Conservation (phyloP, 2,888 invertebrate species). For the Dorcus parallelipipedus region DNA sequence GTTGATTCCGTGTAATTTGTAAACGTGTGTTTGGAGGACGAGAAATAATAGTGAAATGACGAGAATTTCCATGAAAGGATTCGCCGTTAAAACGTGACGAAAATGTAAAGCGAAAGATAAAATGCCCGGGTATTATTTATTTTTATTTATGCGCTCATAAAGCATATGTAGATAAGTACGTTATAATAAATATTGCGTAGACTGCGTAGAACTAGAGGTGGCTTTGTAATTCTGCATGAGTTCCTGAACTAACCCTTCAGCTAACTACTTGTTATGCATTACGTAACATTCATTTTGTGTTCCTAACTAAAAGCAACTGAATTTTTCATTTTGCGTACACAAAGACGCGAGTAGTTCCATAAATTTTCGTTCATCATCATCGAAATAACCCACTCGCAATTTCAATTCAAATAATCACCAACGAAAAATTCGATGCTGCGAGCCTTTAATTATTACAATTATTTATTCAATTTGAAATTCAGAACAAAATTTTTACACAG, state of each 20-base stretch:
- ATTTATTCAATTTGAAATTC: too few species aligned
- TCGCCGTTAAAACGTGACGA: constrained; percentile 7
- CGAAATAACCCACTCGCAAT: too few species aligned
- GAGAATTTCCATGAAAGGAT: too few species aligned
- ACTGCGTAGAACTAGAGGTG: constrained; percentile 34
- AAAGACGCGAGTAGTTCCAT: constrained; percentile 42
- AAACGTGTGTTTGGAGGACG: too few species aligned
- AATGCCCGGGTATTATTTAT: constrained; percentile 3
- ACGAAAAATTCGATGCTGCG: too few species aligned
- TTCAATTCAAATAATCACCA: too few species aligned
- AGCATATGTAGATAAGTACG: constrained; percentile 26
- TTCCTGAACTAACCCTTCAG: constrained; percentile 44
- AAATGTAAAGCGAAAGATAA: not conserved
- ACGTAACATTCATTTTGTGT: constrained; percentile 48
- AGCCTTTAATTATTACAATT: too few species aligned
- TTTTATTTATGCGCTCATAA: not conserved
- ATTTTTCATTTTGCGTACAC: constrained; percentile 45
- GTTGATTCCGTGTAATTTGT: too few species aligned
- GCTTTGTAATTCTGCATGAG: constrained; percentile 46
- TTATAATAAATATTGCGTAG: constrained; percentile 41
- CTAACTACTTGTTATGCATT: constrained; percentile 51
- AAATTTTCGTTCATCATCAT: constrained; percentile 14
- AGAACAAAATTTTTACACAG: too few species aligned
- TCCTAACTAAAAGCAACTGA: constrained; percentile 47
- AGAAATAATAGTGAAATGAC: too few species aligned